Conservation (phyloP, 2,888 invertebrate genomes). For the Microctonus brassicae region DNA sequence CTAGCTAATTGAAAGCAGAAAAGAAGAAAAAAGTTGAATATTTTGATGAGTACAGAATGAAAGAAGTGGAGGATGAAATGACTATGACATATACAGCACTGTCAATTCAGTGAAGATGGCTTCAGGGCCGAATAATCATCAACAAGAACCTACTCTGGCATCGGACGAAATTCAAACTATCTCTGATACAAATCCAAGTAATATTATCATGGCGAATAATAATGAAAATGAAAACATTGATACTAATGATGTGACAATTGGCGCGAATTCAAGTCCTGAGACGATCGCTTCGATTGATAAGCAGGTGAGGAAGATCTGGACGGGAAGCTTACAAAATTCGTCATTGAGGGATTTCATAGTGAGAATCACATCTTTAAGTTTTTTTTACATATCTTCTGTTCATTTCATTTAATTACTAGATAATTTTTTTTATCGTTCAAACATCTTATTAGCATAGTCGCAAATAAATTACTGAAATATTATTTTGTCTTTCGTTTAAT, state of each 20-base stretch:
- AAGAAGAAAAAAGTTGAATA: background rate
- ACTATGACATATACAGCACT: slow-evolving; percentile 50
- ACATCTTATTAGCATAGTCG: no score
- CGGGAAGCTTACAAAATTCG: background rate
- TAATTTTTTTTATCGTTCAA: no score
- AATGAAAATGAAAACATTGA: slow-evolving; percentile 43
- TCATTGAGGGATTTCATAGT: background rate
- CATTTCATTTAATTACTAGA: no score
- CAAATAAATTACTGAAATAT: no score
- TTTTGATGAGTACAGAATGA: background rate
- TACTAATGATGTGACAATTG: slow-evolving; percentile 11
- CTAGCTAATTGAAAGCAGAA: background rate
- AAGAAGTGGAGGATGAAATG: slow-evolving; percentile 43
- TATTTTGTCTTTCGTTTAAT: no score
- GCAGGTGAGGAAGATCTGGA: slow-evolving; percentile 29
- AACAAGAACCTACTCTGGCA: slow-evolving; percentile 77
- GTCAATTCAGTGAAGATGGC: slow-evolving; percentile 76
- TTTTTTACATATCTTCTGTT: background rate
- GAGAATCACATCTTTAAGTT: background rate
- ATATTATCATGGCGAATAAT: slow-evolving; percentile 35
- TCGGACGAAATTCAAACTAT: slow-evolving; percentile 65
- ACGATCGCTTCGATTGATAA: slow-evolving; percentile 16
- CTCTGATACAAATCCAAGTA: background rate
- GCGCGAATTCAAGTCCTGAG: background rate
- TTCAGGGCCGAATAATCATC: slow-evolving; percentile 83